These are phyloP conservation scores for Aethes cnicana DNA, from an alignment of 2,888 invertebrate genomes.

Conservation along the genomic window DNA sequence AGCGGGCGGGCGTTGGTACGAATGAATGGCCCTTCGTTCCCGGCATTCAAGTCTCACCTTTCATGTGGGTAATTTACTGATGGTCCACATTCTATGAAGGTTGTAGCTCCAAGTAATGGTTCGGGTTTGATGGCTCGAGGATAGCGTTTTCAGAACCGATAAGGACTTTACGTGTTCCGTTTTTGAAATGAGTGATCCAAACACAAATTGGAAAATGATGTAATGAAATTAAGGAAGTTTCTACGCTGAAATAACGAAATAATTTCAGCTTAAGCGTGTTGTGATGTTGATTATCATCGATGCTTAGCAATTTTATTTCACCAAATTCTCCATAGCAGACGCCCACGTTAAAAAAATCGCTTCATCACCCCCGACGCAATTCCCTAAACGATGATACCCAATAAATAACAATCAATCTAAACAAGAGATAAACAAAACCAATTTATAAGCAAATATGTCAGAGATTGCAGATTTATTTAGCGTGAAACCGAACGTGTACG, in stretches of 20 bases:
- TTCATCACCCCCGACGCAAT: slow-evolving; percentile 25
- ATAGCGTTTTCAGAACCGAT: slow-evolving; percentile 24
- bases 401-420: slow-evolving; percentile 68
- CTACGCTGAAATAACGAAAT: too few relatives aligned
- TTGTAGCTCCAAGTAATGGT: slow-evolving; percentile 46
- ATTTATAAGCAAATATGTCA: slow-evolving; percentile 69
- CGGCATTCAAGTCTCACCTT: slow-evolving; percentile 72
- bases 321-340: neutral
- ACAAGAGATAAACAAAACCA: slow-evolving; percentile 65
- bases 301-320: neutral
- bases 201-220: neutral
- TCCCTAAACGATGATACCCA: slow-evolving; percentile 50
- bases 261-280: too few relatives aligned
- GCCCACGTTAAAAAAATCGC: slow-evolving; percentile 7
- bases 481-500: slow-evolving; percentile 64
- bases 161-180: slow-evolving; percentile 19
- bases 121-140: slow-evolving; percentile 28
- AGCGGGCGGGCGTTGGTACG: slow-evolving; percentile 53
- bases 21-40: slow-evolving; percentile 73
- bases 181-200: slow-evolving; percentile 9
- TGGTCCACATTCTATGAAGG: slow-evolving; percentile 61
- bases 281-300: too few relatives aligned
- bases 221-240: too few relatives aligned
- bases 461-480: slow-evolving; percentile 73
- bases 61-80: slow-evolving; percentile 78